phyloP scores from a whole-genome alignment of 2,888 invertebrate species.

The Acanthosepion esculentum region DNA sequence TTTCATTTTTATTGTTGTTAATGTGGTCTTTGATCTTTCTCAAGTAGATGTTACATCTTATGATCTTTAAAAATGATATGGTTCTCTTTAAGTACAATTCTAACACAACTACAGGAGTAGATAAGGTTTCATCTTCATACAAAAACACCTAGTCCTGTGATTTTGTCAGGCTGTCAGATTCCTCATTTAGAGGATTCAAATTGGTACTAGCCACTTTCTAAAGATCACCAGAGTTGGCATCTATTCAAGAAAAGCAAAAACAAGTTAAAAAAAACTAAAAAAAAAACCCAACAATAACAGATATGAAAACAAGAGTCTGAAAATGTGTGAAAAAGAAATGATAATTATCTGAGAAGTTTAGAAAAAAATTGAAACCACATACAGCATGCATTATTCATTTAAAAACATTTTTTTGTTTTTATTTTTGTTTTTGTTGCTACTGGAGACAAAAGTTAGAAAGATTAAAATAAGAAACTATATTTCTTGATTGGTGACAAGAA shows the following conservation, averaged over 20 bases:
- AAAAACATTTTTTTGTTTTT: not conserved
- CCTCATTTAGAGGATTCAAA: too few species aligned
- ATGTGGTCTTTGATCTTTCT: not conserved
- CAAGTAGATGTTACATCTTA: not conserved
- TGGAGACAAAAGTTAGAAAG: not conserved
- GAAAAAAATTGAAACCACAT: not conserved
- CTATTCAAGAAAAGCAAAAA: not conserved
- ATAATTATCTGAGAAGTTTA: not conserved
- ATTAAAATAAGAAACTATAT: not conserved
- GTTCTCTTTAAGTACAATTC: too few species aligned
- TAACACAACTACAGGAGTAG: too few species aligned
- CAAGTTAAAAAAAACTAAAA: not conserved
- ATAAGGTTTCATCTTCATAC: too few species aligned
- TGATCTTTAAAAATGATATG: too few species aligned
- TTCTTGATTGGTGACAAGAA: not conserved
- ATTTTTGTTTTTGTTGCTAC: not conserved
- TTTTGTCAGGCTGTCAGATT: too few species aligned
- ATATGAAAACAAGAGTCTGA: not conserved
- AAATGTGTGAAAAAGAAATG: not conserved
- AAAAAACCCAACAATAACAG: not conserved
- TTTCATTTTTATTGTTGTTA: not conserved
- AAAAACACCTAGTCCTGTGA: too few species aligned
- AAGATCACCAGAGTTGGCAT: not conserved
- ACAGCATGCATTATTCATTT: not conserved
- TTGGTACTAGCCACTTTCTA: too few species aligned